phyloP scores from a whole-genome alignment of 2,888 invertebrate genomes.

The Trichogramma dendrolimi region DNA sequence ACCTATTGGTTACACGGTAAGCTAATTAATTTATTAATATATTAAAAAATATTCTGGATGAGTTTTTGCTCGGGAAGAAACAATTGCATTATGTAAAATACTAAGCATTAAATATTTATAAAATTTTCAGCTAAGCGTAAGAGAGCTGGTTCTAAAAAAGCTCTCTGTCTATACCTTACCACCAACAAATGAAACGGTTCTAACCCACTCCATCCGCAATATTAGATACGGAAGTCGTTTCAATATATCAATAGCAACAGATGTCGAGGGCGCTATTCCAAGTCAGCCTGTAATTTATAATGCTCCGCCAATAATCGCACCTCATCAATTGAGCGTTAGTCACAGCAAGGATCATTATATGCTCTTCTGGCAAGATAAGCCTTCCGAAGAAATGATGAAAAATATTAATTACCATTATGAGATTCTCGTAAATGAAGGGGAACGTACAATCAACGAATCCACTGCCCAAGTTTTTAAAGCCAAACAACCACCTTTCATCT shows the following conservation, averaged over 20 bases:
- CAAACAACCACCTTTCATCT: conserved; percentile 58
- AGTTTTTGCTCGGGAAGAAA: background rate
- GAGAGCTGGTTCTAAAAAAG: conserved; percentile 53
- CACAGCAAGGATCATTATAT: conserved; percentile 61
- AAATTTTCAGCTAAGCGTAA: conserved; percentile 53
- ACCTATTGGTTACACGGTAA: conserved; percentile 61
- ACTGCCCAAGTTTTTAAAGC: conserved; percentile 52
- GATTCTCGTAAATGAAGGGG: conserved; percentile 61
- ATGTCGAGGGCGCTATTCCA: conserved; percentile 51
- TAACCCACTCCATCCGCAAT: conserved; percentile 56
- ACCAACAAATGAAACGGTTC: conserved; percentile 53
- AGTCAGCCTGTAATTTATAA: conserved; percentile 54
- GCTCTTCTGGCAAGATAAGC: conserved; percentile 63
- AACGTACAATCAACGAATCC: conserved; percentile 52
- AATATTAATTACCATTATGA: conserved; percentile 58
- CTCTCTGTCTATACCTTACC: conserved; percentile 53
- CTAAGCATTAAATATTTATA: conserved; percentile 23
- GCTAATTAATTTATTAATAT: conserved; percentile 33
- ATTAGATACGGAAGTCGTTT: conserved; percentile 59
- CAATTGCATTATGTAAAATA: conserved; percentile 7
- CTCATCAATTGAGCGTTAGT: conserved; percentile 62
- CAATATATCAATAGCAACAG: conserved; percentile 54
- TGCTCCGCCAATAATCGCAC: conserved; percentile 61
- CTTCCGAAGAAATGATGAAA: conserved; percentile 41
- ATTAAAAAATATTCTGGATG: background rate